Conservation (phyloP, 2,888 invertebrate genomes). For the Lithosia quadra region DNA sequence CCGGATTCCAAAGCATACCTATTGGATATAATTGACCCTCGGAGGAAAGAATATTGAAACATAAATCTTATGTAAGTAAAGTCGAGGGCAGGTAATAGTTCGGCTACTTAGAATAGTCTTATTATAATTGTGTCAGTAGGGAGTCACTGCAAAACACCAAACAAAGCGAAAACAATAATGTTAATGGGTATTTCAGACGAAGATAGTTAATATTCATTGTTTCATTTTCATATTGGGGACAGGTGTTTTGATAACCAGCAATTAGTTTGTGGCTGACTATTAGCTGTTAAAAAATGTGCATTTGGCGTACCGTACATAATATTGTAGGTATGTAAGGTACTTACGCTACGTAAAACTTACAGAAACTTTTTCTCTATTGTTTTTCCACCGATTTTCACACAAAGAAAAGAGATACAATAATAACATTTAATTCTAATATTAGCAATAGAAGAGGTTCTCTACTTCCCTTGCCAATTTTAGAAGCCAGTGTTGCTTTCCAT, state of each 20-base stretch:
- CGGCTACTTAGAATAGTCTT: slow-evolving; percentile 46
- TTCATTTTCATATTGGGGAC: slow-evolving; percentile 23
- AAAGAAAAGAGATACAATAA: too few species aligned
- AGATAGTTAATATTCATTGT: slow-evolving; percentile 30
- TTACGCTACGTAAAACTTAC: too few species aligned
- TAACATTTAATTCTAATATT: too few species aligned
- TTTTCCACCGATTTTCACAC: too few species aligned
- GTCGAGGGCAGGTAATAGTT: background rate
- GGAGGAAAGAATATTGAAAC: background rate
- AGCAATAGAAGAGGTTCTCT: too few species aligned
- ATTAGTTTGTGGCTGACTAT: background rate
- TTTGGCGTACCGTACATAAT: background rate
- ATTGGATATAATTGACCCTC: too few species aligned
- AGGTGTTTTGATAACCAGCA: slow-evolving; percentile 13
- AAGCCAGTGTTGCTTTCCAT: too few species aligned
- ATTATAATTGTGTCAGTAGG: slow-evolving; percentile 62
- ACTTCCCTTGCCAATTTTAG: too few species aligned
- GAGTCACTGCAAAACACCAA: slow-evolving; percentile 61
- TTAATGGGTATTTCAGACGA: slow-evolving; percentile 36
- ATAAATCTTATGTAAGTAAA: background rate
- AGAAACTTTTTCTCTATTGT: too few species aligned
- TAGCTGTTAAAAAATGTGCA: background rate
- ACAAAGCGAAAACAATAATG: slow-evolving; percentile 60
- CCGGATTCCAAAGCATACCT: too few species aligned
- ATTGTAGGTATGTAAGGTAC: too few species aligned